Evolutionary conservation across 2,797 vertebrate genomes (phyloP).

Genomic region (Molossus molossus): DNA sequence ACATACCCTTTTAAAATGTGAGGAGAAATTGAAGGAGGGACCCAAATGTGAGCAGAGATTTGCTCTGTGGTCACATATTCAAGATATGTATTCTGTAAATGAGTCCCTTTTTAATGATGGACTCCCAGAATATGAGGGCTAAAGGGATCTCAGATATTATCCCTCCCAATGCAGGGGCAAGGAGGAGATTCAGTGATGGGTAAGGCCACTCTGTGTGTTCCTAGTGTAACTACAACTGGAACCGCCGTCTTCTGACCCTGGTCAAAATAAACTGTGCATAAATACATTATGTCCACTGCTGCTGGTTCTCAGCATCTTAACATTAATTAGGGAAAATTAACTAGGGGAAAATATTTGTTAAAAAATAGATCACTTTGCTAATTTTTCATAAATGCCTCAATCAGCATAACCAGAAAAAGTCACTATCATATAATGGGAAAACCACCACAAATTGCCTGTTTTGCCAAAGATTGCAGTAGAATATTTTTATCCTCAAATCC

Average conservation of each 20-base stretch:
- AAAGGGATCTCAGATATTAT: neutral
- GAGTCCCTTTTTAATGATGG: neutral
- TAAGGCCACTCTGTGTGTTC: neutral
- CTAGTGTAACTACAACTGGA: neutral
- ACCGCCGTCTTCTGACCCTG: neutral
- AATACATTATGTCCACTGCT: neutral
- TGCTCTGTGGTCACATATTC: neutral
- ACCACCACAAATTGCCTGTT: neutral
- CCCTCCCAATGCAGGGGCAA: neutral
- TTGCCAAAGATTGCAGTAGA: neutral
- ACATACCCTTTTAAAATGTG: neutral
- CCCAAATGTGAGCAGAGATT: neutral
- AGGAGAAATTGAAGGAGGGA: neutral
- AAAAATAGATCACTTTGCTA: neutral
- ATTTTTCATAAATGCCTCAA: slow-evolving; percentile 46
- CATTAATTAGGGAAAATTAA: slow-evolving; percentile 23
- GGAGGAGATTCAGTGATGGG: neutral
- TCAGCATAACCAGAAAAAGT: slow-evolving; percentile 45
- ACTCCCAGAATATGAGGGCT: neutral
- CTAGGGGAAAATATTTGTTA: neutral
- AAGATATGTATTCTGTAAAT: neutral
- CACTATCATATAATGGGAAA: neutral
- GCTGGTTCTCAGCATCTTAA: slow-evolving; percentile 29
- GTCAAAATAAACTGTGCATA: neutral
- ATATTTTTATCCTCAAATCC: slow-evolving; percentile 57